Evolutionary conservation across 2,888 invertebrate genomes (phyloP).

Genomic region (Drosophila neoperkinsi): DNA sequence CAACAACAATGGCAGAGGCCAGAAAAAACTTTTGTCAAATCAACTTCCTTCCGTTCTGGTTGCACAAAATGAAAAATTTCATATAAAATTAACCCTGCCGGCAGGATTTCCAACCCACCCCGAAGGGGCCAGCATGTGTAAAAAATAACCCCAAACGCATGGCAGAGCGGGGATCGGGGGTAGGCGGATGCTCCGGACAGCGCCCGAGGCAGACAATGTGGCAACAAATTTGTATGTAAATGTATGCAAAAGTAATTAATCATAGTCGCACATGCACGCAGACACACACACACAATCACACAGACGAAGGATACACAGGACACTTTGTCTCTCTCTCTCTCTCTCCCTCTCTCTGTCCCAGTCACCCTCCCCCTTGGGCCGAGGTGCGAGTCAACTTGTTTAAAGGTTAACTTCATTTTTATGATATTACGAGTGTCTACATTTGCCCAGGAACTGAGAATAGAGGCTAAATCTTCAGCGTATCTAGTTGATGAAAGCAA

Average conservation of each 20-base stretch:
- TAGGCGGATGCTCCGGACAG: conserved; percentile 42
- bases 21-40: conserved; percentile 76
- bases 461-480: background rate
- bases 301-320: conserved; percentile 38
- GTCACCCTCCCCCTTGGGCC: background rate
- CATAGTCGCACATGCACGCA: conserved; percentile 78
- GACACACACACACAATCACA: conserved; percentile 36
- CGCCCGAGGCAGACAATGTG: conserved; percentile 75
- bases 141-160: conserved; percentile 60
- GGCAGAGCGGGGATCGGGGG: conserved; percentile 8
- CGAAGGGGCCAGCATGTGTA: conserved; percentile 38
- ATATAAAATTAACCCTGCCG: conserved; percentile 78
- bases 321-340: background rate
- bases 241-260: conserved; percentile 81
- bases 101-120: conserved; percentile 49
- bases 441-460: background rate
- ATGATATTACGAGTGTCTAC: conserved; percentile 40
- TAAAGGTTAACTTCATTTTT: conserved; percentile 78
- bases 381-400: conserved; percentile 69
- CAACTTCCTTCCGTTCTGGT: conserved; percentile 71
- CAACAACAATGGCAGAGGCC: conserved; percentile 11
- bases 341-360: background rate
- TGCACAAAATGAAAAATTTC: conserved; percentile 78
- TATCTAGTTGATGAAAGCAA: background rate
- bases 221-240: conserved; percentile 82